Conservation (phyloP, 2,797 vertebrate genomes). For the Australoheros facetus region DNA sequence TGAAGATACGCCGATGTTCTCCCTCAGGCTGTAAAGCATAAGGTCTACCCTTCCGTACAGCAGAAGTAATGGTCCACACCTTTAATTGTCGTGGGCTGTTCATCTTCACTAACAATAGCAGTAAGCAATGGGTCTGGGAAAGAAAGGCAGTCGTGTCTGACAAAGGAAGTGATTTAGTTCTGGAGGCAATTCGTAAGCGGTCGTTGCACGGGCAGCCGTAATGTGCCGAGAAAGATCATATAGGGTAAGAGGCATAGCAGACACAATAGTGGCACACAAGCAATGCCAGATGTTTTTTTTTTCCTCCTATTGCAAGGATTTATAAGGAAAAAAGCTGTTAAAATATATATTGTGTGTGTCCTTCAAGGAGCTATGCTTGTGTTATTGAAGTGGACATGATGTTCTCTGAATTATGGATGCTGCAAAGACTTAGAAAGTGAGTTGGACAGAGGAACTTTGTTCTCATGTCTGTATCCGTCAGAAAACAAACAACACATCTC, state of each 20-base stretch:
- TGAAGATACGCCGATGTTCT: constrained; percentile 69
- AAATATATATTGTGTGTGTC: constrained; percentile 56
- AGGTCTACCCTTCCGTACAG: constrained; percentile 76
- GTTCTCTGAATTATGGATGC: constrained; percentile 49
- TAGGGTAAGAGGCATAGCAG: constrained; percentile 59
- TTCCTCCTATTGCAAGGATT: constrained; percentile 40
- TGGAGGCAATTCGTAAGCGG: constrained; percentile 66
- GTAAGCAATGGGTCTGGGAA: constrained; percentile 74
- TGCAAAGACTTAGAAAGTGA: constrained; percentile 42
- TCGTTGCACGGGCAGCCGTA: constrained; percentile 66
- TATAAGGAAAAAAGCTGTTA: constrained; percentile 42
- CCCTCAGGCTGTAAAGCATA: constrained; percentile 74
- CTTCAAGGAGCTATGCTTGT: constrained; percentile 43
- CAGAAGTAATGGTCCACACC: constrained; percentile 84
- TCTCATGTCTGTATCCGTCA: constrained; percentile 30
- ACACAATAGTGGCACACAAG: constrained; percentile 55
- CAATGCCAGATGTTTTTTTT: constrained; percentile 16
- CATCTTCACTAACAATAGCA: constrained; percentile 85
- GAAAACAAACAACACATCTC: constrained; percentile 50
- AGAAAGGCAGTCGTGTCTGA: constrained; percentile 78
- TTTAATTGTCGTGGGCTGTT: constrained; percentile 83
- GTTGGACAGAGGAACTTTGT: constrained; percentile 45
- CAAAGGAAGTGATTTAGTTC: constrained; percentile 81
- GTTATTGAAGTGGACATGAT: constrained; percentile 54
- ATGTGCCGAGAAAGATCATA: constrained; percentile 67